These are phyloP conservation scores for Batillaria attramentaria DNA, from an alignment of 1,140 invertebrate genomes.

Conservation along the genomic window DNA sequence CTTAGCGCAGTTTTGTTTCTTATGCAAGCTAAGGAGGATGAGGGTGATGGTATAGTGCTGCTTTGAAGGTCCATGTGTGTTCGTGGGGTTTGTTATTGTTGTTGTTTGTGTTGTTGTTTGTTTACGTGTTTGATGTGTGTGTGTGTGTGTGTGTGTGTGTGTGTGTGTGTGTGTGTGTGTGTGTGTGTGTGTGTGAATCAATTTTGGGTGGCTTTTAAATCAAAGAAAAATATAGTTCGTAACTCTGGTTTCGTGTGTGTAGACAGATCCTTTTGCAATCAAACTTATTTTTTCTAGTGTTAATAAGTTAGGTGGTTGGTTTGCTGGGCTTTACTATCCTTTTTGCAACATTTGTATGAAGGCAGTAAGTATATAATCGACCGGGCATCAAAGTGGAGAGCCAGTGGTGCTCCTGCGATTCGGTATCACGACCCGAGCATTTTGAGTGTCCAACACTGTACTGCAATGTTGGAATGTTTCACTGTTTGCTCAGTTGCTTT, in stretches of 20 bases:
- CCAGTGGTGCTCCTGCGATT: no score
- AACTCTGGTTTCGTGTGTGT: background rate
- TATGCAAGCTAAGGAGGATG: background rate
- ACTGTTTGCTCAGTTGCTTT: no score
- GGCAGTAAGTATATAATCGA: no score
- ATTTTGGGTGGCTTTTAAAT: background rate
- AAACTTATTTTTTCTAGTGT: no score
- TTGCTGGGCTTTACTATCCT: no score
- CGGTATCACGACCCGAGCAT: no score
- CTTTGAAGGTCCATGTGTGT: background rate
- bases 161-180: background rate
- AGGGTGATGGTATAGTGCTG: background rate
- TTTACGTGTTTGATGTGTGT: background rate
- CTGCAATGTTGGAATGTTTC: no score
- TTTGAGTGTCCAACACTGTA: no score
- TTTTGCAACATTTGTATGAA: no score
- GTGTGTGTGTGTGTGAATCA: background rate
- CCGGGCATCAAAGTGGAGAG: no score
- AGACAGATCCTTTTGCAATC: background rate
- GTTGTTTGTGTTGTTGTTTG: background rate
- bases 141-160: slow-evolving; percentile 5
- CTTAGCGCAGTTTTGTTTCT: no score
- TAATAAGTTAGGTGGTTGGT: no score
- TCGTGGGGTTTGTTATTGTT: background rate
- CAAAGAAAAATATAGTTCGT: background rate